Conservation (phyloP, 2,797 vertebrate species). For the Dallia pectoralis region DNA sequence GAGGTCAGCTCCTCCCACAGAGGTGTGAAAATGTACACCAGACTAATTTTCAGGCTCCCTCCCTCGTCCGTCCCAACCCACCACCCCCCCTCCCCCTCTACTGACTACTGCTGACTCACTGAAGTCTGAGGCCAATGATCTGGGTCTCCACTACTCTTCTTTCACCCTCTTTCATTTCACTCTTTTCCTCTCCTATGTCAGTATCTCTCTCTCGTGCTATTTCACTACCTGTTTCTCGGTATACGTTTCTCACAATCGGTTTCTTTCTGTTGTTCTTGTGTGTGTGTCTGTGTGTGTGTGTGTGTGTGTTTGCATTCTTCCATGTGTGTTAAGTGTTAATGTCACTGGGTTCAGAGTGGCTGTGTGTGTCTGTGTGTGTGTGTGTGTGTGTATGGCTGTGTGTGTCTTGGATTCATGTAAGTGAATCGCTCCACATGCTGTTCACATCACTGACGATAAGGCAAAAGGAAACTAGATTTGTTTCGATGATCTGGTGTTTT, state of each 20-base stretch:
- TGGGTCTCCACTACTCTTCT: neutral
- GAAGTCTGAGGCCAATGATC: conserved; percentile 10
- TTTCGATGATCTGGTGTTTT: neutral
- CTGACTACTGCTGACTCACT: conserved; percentile 25
- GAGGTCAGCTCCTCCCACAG: conserved; percentile 30
- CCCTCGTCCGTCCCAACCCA: neutral
- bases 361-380: conserved; percentile 5
- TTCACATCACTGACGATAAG: neutral
- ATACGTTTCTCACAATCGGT: neutral
- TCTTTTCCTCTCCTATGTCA: neutral
- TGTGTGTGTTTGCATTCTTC: too few species aligned
- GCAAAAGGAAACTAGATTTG: too few species aligned
- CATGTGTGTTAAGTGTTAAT: too few species aligned
- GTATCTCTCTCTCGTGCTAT: neutral
- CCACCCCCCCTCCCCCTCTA: conserved; percentile 5
- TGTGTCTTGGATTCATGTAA: neutral
- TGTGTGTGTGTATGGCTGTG: neutral
- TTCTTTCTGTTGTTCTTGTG: neutral
- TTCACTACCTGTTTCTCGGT: neutral
- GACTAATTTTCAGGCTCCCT: conserved; percentile 8
- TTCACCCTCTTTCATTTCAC: neutral
- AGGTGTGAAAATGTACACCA: conserved; percentile 18
- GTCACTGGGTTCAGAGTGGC: too few species aligned
- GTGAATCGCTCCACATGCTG: neutral
- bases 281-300: too few species aligned